These are phyloP conservation scores for Gorsachius magnificus DNA, from an alignment of 2,797 vertebrate genomes.

Conservation along the genomic window DNA sequence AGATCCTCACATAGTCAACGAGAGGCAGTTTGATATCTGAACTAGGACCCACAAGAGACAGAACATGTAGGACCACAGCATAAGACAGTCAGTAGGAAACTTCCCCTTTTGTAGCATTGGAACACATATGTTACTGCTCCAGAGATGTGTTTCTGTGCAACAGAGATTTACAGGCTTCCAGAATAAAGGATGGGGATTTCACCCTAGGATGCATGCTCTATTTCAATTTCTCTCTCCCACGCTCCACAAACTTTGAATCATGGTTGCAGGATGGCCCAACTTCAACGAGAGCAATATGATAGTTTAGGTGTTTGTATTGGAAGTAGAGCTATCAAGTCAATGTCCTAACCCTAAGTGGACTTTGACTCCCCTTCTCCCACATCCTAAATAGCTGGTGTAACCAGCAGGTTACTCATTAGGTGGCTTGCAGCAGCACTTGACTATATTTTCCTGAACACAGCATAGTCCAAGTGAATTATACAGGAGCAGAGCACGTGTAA, in stretches of 20 bases:
- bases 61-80: neutral
- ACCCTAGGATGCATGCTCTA: neutral
- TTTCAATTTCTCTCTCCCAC: neutral
- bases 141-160: neutral
- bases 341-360: neutral
- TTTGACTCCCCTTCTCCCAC: neutral
- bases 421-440: neutral
- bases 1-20: neutral
- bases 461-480: neutral
- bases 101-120: neutral
- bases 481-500: neutral
- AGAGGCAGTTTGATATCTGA: neutral
- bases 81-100: neutral
- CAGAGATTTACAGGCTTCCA: neutral
- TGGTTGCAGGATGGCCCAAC: neutral
- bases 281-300: fast-evolving
- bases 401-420: neutral
- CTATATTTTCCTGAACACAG: neutral
- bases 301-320: neutral
- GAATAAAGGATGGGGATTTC: neutral
- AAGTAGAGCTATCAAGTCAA: neutral
- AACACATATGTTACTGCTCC: neutral
- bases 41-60: neutral
- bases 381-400: neutral
- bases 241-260: neutral